Percentiles rank a stretch among this genome's conserved stretches.
Conservation (phyloP, 2,113 vertebrate genomes). For the Notothenia rossii region DNA sequence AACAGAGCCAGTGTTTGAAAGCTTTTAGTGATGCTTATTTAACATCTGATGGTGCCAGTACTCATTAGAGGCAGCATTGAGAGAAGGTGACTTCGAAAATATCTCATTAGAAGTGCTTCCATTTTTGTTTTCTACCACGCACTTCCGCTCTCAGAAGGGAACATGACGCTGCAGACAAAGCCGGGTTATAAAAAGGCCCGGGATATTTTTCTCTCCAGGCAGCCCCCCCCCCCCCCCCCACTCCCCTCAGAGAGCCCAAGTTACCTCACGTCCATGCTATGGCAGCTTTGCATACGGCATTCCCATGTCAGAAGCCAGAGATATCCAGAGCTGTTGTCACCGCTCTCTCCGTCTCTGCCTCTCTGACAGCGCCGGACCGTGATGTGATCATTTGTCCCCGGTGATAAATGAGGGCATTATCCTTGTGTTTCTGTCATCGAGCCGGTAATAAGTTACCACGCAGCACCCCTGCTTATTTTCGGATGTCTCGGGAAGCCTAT, state of each 20-base stretch:
- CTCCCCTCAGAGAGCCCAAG: neutral
- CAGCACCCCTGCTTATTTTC: constrained; percentile 79
- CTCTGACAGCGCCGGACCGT: constrained; percentile 49
- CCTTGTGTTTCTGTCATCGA: constrained; percentile 66
- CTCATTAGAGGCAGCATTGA: constrained; percentile 35
- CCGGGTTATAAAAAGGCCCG: constrained; percentile 72
- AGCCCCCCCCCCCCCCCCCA: neutral
- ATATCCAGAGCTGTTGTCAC: constrained; percentile 58
- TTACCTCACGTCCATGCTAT: constrained; percentile 71
- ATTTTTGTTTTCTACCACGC: neutral
- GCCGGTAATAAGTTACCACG: constrained; percentile 47
- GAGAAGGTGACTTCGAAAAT: constrained; percentile 17
- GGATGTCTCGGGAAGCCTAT: constrained; percentile 55
- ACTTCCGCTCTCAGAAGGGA: constrained; percentile 48
- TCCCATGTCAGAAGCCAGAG: constrained; percentile 40
- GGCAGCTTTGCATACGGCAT: constrained; percentile 57
- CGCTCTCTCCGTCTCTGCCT: constrained; percentile 30
- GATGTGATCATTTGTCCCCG: constrained; percentile 53
- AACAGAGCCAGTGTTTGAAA: constrained; percentile 33
- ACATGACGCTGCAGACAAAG: constrained; percentile 73
- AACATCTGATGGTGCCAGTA: constrained; percentile 42
- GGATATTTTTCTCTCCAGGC: constrained; percentile 54
- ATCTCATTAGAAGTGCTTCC: constrained; percentile 35
- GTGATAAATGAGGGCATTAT: constrained; percentile 70
- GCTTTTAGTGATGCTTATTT: constrained; percentile 54